Conservation (phyloP, 2,797 vertebrate species). For the Macropodus opercularis region DNA sequence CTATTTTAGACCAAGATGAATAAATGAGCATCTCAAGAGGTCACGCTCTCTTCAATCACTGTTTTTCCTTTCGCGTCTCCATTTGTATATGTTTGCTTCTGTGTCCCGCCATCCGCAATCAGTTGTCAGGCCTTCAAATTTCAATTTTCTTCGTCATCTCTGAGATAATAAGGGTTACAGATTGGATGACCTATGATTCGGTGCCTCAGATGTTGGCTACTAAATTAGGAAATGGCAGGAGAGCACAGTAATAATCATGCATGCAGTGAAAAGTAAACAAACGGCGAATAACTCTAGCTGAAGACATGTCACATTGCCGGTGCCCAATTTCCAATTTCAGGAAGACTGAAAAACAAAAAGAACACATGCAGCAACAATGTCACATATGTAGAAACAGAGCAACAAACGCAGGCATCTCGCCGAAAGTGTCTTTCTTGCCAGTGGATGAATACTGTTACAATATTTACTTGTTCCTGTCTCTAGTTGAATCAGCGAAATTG, state of each 20-base stretch:
- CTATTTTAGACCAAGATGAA: conserved; percentile 10
- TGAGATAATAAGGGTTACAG: conserved; percentile 42
- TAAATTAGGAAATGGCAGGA: conserved; percentile 13
- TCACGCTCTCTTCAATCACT: not conserved
- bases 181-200: conserved; percentile 38
- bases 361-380: not conserved
- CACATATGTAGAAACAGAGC: not conserved
- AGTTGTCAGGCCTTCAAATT: conserved; percentile 22
- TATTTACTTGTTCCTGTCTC: conserved; percentile 1
- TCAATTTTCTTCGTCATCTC: conserved; percentile 28
- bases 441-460: not conserved
- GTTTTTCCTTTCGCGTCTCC: not conserved
- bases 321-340: conserved; percentile 10
- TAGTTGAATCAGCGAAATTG: not conserved
- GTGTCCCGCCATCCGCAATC: not conserved
- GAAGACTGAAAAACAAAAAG: not conserved
- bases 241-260: conserved; percentile 3
- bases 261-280: conserved; percentile 1
- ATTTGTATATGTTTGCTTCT: conserved; percentile 6
- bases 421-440: not conserved
- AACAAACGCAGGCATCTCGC: not conserved
- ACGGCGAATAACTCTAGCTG: not conserved
- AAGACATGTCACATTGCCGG: not conserved
- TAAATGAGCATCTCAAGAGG: not conserved
- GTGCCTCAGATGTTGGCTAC: conserved; percentile 25